A percentile compares a stretch with the other conserved stretches of the same genome.
These are phyloP conservation scores for Pimpla rufipes DNA, from an alignment of 2,888 invertebrate genomes.

Conservation along the genomic window DNA sequence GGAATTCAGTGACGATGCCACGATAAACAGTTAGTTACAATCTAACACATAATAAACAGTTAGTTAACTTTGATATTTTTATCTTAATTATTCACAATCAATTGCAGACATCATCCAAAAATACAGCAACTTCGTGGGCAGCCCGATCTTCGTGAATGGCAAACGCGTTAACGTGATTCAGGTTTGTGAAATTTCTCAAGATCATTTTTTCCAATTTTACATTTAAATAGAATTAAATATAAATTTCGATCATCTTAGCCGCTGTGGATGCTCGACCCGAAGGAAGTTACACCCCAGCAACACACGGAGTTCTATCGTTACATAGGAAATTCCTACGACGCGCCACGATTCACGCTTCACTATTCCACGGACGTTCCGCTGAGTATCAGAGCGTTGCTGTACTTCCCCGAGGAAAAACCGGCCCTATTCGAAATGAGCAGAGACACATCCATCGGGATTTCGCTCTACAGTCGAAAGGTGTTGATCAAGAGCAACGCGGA, in stretches of 20 bases:
- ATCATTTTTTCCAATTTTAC: conserved; percentile 27
- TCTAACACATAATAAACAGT: conserved; percentile 16
- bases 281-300: conserved; percentile 93
- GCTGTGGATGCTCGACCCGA: conserved; percentile 96
- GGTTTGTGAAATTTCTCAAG: conserved; percentile 83
- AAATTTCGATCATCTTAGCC: conserved; percentile 87
- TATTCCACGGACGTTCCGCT: conserved; percentile 97
- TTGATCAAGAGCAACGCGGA: conserved; percentile 97
- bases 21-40: conserved; percentile 89
- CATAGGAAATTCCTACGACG: conserved; percentile 94
- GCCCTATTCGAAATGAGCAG: conserved; percentile 96
- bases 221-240: not conserved
- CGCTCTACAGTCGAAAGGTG: conserved; percentile 96
- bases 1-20: conserved; percentile 95
- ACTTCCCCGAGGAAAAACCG: conserved; percentile 97
- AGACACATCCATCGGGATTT: conserved; percentile 94
- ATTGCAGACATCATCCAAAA: conserved; percentile 94
- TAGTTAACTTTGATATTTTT: conserved; percentile 7
- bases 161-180: conserved; percentile 95
- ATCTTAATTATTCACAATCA: conserved; percentile 33
- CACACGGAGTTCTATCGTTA: conserved; percentile 97
- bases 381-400: conserved; percentile 95
- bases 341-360: conserved; percentile 95
- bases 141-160: conserved; percentile 96
- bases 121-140: conserved; percentile 98